Evolutionary conservation across 2,113 vertebrate genomes (phyloP), one percentile per base, ranked within the genome.

Genomic region (Dasyurus viverrinus): DNA sequence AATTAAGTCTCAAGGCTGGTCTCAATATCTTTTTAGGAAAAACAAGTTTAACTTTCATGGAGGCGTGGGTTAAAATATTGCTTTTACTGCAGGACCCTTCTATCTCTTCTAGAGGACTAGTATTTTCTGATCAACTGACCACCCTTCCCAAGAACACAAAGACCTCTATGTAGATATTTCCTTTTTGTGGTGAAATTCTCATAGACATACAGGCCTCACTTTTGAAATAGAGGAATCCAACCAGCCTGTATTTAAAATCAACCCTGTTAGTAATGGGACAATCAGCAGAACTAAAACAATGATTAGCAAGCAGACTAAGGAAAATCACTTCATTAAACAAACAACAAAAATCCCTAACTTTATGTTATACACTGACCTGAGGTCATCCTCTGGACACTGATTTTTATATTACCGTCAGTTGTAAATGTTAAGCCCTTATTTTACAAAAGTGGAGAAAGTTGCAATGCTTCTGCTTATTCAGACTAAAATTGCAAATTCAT

Each of bases 141-240:
- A 42, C 16, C n/a, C 19, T 84, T 84, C 5, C n/a, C 19, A 84
- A 84, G 68, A 42, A 84, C 36, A 84, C 89, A 12, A 93, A 9
- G 0, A 9, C 26, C 2, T 89, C 8, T 0, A 14, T 52, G 16
- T 12, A 24, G 11, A 6, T 0, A 14, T 23, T 0, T 22, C 22
- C 24, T 50, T 84, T 42, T n/a, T 12, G 2, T 95, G 96, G 68
- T 42, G 52, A 90, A 93, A 94, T 95, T 93, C 92, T 97, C 89
- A 92, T 30, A 54, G 50, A 91, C 90, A 42, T 3, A 25, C 24
- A 57, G 92, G 19, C 42, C 54, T 9, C 42, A 3, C 12, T 46
- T 22, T 19, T 30, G 19, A 19, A 96, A 52, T 24, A 6, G 90
- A 42, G 2, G 54, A 60, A 14, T 84, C 90, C 47, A 60, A n/a